phyloP scores from a whole-genome alignment of 2,113 vertebrate species.

The Pterocles burchelli region DNA sequence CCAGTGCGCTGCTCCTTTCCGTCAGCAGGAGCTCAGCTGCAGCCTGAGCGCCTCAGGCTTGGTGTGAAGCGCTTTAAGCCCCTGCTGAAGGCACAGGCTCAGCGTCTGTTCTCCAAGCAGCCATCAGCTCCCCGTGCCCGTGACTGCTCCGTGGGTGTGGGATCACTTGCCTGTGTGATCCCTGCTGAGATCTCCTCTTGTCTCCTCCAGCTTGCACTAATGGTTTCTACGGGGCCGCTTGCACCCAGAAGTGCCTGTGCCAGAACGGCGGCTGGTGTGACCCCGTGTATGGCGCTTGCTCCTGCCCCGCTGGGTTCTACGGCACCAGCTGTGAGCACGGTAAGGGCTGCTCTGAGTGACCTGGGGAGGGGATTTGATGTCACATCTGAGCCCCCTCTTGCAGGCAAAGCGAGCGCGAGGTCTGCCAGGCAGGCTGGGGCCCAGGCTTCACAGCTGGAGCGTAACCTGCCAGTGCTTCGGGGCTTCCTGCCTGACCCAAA shows the following conservation, averaged over 20 bases:
- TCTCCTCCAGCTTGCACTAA: constrained; percentile 72
- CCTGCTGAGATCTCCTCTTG: background rate
- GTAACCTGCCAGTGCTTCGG: accelerated
- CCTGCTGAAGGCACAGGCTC: background rate
- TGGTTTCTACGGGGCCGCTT: constrained; percentile 77
- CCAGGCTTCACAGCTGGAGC: background rate
- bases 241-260: constrained; percentile 79
- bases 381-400: background rate
- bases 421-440: background rate
- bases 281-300: constrained; percentile 73
- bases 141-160: accelerated
- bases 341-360: background rate
- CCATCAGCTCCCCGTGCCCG: background rate
- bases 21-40: background rate
- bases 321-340: constrained; percentile 80
- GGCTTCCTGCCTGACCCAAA: background rate
- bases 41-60: background rate
- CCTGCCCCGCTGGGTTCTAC: constrained; percentile 78
- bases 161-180: accelerated
- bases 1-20: no score
- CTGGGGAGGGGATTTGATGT: background rate
- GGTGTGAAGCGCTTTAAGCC: background rate
- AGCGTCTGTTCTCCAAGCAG: background rate
- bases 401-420: background rate
- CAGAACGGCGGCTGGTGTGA: constrained; percentile 77